These are phyloP conservation scores for Sylvietta virens DNA, from an alignment of 2,113 vertebrate genomes.

Conservation along the genomic window DNA sequence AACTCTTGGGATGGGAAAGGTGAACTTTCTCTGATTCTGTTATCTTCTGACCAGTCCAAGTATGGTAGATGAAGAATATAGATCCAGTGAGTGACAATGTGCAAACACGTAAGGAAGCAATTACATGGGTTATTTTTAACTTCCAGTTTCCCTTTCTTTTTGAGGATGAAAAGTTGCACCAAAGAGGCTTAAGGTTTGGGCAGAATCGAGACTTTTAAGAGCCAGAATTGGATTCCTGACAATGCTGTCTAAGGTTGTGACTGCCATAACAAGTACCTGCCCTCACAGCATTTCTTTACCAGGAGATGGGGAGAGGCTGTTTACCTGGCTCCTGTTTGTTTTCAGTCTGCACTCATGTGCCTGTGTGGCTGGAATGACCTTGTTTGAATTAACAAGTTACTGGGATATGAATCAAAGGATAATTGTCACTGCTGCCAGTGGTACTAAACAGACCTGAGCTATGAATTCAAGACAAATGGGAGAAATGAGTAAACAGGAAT, in stretches of 20 bases:
- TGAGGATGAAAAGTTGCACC: background rate
- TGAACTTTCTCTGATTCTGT: background rate
- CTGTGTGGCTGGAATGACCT: constrained; percentile 22
- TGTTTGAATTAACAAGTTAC: constrained; percentile 31
- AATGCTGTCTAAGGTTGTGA: background rate
- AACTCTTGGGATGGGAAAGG: background rate
- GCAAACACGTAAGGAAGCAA: background rate
- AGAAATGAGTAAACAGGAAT: constrained; percentile 55
- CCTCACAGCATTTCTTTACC: background rate
- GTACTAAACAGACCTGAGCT: constrained; percentile 42
- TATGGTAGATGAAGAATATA: background rate
- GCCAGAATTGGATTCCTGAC: background rate
- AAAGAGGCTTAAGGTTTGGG: background rate
- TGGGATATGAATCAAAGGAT: constrained; percentile 7
- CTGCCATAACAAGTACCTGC: background rate
- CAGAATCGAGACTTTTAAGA: background rate
- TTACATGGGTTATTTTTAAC: background rate
- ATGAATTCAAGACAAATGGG: constrained; percentile 45
- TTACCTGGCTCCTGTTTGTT: constrained; percentile 29
- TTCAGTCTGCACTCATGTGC: background rate
- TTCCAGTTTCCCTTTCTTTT: background rate
- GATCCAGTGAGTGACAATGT: background rate
- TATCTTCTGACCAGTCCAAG: background rate
- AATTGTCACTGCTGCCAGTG: constrained; percentile 38
- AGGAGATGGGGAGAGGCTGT: background rate